A percentile compares a stretch with the other conserved stretches of the same genome.
Conservation (phyloP, 2,888 invertebrate species). For the Ophion ellenae region DNA sequence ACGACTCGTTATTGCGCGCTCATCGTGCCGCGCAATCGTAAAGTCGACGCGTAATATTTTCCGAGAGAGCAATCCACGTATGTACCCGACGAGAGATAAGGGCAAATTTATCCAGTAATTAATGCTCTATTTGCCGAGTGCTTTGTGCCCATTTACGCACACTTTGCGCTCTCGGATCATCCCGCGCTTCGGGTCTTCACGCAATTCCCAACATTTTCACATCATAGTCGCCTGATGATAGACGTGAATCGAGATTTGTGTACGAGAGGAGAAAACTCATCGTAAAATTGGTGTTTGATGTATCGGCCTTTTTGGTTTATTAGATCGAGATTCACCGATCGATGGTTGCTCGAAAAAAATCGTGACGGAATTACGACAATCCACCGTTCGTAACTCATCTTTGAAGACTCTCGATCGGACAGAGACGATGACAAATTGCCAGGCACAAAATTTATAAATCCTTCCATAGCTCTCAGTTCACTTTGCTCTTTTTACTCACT, state of each 20-base stretch:
- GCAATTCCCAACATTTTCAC: too few relatives aligned
- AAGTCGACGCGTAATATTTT: background rate
- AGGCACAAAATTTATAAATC: conserved; percentile 27
- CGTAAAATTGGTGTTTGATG: background rate
- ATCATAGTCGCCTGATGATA: too few relatives aligned
- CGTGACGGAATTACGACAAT: background rate
- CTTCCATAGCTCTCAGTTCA: background rate
- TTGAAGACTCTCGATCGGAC: conserved; percentile 6
- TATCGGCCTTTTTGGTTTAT: background rate
- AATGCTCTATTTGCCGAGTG: conserved; percentile 54
- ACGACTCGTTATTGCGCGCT: background rate
- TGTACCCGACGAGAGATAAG: conserved; percentile 28
- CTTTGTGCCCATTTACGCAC: conserved; percentile 28
- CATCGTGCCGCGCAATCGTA: background rate
- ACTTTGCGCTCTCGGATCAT: conserved; percentile 30
- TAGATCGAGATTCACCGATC: background rate
- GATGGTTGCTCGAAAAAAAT: too few relatives aligned
- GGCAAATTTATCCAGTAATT: conserved; percentile 58
- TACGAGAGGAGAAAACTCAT: background rate
- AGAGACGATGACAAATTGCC: conserved; percentile 29
- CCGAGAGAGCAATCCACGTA: background rate
- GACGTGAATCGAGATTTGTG: too few relatives aligned
- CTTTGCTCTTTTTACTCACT: background rate
- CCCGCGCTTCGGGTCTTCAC: background rate
- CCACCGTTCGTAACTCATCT: conserved; percentile 30